Percentiles rank a stretch among this genome's conserved stretches.
Conservation (phyloP, 2,888 invertebrate species). For the Lasioglossum morio region DNA sequence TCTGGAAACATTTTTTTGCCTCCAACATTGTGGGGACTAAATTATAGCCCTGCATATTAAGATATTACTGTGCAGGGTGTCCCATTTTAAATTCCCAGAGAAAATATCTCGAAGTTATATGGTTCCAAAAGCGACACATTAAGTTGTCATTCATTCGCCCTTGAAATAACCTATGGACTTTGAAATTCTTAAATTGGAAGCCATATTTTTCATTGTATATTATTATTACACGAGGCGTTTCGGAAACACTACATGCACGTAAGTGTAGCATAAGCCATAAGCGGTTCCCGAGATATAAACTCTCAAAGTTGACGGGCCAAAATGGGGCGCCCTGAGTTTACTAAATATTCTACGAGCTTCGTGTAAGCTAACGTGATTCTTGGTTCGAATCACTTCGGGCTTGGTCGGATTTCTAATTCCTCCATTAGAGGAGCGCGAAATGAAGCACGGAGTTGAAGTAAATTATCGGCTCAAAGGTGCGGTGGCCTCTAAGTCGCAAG, state of each 20-base stretch:
- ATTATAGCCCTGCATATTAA: too few relatives aligned
- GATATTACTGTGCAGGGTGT: too few relatives aligned
- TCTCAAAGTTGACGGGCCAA: neutral
- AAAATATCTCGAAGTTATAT: too few relatives aligned
- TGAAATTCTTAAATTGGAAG: too few relatives aligned
- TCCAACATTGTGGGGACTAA: too few relatives aligned
- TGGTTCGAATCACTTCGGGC: neutral
- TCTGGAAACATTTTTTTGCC: too few relatives aligned
- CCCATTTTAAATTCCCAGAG: too few relatives aligned
- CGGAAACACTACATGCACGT: too few relatives aligned
- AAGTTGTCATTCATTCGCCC: too few relatives aligned
- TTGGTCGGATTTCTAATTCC: slow-evolving; percentile 5
- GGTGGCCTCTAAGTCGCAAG: slow-evolving; percentile 38
- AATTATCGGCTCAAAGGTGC: slow-evolving; percentile 16
- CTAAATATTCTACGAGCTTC: neutral
- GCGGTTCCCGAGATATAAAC: neutral
- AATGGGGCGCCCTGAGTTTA: too few relatives aligned
- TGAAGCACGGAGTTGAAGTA: slow-evolving; percentile 13
- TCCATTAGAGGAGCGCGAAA: slow-evolving; percentile 2
- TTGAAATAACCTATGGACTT: too few relatives aligned
- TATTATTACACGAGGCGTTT: neutral
- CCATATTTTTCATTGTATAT: neutral
- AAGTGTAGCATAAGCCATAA: neutral
- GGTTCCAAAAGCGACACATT: too few relatives aligned
- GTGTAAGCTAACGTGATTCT: neutral